Conservation (phyloP, 1,140 invertebrate genomes). For the Melanaphis sacchari region DNA sequence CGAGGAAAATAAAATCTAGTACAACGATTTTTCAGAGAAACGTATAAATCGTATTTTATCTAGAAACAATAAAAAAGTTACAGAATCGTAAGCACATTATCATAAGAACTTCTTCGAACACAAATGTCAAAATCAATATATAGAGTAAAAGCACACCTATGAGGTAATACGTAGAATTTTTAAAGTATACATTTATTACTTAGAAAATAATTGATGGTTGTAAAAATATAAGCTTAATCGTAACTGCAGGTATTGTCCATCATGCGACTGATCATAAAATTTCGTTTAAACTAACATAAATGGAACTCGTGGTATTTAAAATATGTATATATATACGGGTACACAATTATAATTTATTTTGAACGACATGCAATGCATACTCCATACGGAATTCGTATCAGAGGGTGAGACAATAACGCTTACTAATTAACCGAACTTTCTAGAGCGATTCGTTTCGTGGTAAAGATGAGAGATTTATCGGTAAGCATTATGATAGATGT, state of each 20-base stretch:
- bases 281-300: neutral
- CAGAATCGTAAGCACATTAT: neutral
- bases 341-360: neutral
- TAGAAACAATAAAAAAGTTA: neutral
- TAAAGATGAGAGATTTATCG: neutral
- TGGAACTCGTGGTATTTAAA: neutral
- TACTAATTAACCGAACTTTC: neutral
- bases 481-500: neutral
- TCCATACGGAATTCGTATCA: neutral
- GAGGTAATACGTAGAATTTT: neutral
- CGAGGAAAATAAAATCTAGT: neutral
- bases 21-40: neutral
- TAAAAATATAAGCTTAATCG: neutral
- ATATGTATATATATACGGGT: too few species aligned
- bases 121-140: neutral
- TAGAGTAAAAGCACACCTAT: neutral
- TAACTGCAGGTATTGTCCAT: neutral
- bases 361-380: neutral
- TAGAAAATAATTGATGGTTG: neutral
- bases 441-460: neutral
- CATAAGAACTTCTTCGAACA: neutral
- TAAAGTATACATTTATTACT: neutral
- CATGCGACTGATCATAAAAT: neutral
- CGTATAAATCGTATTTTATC: neutral
- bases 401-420: neutral